Evolutionary conservation across 1,140 invertebrate genomes (phyloP).

Genomic region (Oppia nitens): DNA sequence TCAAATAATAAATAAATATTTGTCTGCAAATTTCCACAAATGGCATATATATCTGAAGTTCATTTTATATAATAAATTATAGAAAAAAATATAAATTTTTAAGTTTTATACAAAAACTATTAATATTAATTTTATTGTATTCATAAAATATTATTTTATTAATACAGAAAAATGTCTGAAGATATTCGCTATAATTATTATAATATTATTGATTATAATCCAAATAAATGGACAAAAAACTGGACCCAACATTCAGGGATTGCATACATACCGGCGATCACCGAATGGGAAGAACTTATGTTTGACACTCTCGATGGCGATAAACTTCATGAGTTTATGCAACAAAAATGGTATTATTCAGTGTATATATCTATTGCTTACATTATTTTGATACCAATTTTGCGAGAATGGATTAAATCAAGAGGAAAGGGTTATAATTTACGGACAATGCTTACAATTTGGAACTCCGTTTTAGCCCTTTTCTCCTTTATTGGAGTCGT

Average conservation of each 20-base stretch:
- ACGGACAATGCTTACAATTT: not conserved
- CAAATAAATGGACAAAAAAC: not conserved
- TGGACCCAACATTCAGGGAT: not conserved
- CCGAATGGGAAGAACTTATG: not conserved
- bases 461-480: slow-evolving; percentile 5
- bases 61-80: too few species aligned
- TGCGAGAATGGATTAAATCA: not conserved
- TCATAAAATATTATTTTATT: too few species aligned
- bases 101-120: too few species aligned
- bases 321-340: not conserved
- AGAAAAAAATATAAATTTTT: too few species aligned
- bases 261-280: not conserved
- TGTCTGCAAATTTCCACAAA: too few species aligned
- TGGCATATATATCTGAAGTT: too few species aligned
- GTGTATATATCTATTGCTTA: slow-evolving; percentile 2
- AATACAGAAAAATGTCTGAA: not conserved
- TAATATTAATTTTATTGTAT: too few species aligned
- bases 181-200: not conserved
- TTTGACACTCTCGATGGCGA: not conserved
- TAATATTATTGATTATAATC: not conserved
- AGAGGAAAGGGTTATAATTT: slow-evolving; percentile 3
- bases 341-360: not conserved
- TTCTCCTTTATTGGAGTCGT: slow-evolving; percentile 1
- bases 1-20: too few species aligned
- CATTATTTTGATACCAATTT: not conserved